Conservation (phyloP, 2,797 vertebrate species). For the Notolabrus celidotus region DNA sequence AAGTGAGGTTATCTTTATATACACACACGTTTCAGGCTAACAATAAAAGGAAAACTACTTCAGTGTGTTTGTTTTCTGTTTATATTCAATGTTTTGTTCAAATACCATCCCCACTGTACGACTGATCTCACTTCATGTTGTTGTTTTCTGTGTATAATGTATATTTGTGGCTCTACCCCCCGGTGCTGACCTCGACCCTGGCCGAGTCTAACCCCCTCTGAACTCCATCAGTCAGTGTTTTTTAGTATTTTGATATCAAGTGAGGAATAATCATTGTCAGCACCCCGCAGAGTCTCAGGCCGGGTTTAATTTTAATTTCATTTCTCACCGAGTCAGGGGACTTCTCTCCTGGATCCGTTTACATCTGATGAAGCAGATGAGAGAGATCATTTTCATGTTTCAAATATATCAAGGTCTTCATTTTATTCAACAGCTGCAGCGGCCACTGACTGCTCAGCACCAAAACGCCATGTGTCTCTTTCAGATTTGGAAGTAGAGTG, state of each 20-base stretch:
- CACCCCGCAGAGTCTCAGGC: background rate
- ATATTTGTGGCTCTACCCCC: no score
- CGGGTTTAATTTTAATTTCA: conserved; percentile 45
- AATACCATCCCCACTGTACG: no score
- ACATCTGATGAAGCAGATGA: conserved; percentile 42
- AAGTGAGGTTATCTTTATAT: no score
- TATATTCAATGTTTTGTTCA: no score
- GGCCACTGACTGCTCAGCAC: conserved; percentile 33
- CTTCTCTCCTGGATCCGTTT: conserved; percentile 41
- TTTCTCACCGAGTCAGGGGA: conserved; percentile 25
- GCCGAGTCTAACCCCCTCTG: no score
- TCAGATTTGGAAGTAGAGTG: conserved; percentile 20
- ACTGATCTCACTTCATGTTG: no score
- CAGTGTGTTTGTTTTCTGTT: no score
- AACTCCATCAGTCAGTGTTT: conserved; percentile 36
- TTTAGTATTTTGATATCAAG: conserved; percentile 57
- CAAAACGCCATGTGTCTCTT: background rate
- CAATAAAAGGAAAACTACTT: no score
- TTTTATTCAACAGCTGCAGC: conserved; percentile 63
- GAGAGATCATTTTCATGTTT: conserved; percentile 57
- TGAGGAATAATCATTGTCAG: conserved; percentile 57
- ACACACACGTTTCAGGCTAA: no score
- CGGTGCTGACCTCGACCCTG: no score
- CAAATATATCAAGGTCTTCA: conserved; percentile 63
- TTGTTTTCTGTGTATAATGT: no score